Conservation (phyloP, 1,140 invertebrate species). For the Drosophila azteca region DNA sequence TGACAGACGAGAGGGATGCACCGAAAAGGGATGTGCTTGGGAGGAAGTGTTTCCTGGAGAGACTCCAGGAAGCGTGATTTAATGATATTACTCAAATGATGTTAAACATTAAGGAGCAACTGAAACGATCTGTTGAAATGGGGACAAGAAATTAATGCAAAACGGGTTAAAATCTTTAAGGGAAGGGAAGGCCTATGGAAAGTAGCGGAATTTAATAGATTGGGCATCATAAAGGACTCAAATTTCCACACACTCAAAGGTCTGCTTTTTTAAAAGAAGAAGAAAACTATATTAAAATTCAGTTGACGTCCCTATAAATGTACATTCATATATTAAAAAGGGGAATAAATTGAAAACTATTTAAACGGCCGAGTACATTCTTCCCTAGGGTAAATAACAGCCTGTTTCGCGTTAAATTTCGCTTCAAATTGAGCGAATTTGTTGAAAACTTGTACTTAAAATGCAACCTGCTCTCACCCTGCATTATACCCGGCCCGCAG, state of each 20-base stretch:
- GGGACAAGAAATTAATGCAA: neutral
- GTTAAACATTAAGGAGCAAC: conserved; percentile 12
- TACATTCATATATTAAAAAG: neutral
- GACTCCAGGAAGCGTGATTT: conserved; percentile 15
- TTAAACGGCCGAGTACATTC: neutral
- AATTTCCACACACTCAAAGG: no score
- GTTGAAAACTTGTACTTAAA: no score
- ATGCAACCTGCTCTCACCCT: no score
- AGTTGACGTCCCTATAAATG: no score
- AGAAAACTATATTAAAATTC: no score
- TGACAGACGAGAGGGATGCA: conserved; percentile 21
- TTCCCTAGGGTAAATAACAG: neutral
- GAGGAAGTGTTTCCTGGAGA: neutral
- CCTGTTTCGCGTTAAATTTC: no score
- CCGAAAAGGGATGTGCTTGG: conserved; percentile 26
- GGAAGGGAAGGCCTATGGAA: no score
- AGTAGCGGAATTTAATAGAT: no score
- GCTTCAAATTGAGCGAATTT: no score
- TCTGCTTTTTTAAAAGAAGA: no score
- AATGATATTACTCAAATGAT: conserved; percentile 38
- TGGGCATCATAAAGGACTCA: no score
- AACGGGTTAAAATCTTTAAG: neutral
- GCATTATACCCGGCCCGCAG: no score
- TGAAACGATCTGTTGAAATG: neutral
- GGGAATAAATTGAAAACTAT: neutral